Evolutionary conservation across 2,888 invertebrate species (phyloP).

Genomic region (Pheosia gnoma): DNA sequence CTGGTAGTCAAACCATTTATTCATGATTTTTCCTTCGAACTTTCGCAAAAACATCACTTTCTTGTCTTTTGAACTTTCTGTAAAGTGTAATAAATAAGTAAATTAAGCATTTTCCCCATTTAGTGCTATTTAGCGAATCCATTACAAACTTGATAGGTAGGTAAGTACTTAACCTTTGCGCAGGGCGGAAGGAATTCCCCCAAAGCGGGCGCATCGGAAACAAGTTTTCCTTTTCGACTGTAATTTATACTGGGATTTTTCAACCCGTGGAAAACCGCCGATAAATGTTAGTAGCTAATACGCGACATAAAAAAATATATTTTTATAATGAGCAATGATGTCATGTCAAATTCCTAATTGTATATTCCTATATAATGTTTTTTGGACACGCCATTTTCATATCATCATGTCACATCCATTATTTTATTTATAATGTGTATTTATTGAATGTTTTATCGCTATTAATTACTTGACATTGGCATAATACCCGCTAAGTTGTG

Average conservation of each 20-base stretch:
- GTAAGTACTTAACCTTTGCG: conserved; percentile 1
- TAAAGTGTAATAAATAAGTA: too few species aligned
- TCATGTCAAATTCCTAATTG: neutral
- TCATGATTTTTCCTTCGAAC: too few species aligned
- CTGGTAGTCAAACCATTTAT: too few species aligned
- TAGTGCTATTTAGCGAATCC: neutral
- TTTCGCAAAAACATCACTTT: too few species aligned
- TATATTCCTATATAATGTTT: neutral
- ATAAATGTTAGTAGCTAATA: too few species aligned
- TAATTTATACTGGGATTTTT: neutral
- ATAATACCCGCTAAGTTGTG: too few species aligned
- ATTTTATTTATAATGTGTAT: too few species aligned
- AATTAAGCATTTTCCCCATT: neutral
- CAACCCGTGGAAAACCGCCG: neutral
- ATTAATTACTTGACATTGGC: too few species aligned
- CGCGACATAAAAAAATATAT: neutral
- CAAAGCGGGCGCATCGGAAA: conserved; percentile 4
- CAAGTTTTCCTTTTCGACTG: conserved; percentile 14
- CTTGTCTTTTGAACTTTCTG: too few species aligned
- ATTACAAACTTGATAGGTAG: neutral
- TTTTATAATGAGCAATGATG: neutral
- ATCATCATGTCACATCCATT: too few species aligned
- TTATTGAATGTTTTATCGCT: too few species aligned
- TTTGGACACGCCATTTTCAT: too few species aligned
- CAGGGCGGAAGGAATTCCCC: conserved; percentile 22